Evolutionary conservation across 1,140 invertebrate genomes (phyloP), one percentile per base, ranked within the genome.

Genomic region (Drosophila kanapiae): DNA sequence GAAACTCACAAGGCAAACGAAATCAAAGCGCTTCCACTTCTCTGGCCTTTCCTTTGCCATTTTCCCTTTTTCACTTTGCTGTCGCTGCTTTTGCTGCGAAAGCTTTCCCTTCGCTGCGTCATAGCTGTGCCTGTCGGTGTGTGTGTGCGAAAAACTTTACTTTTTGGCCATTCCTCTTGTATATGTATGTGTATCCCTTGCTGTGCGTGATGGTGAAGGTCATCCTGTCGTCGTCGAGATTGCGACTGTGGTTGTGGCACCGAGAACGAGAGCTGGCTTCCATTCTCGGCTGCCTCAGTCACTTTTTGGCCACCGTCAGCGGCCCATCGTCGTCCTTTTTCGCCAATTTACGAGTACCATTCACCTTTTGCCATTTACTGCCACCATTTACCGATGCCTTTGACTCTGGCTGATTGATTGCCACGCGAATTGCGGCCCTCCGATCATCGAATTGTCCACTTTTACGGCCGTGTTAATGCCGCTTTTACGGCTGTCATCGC

Each of bases 191-290:
- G 51, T 54, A 42, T 80, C 67, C 80, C 70, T 88, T 58, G 48
- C 75, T 82, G 75, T 86, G 86, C 82, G 86, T 87, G 83, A 82
- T 91, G 83, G 74, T 91, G 88, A 91, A 91, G 88, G 88, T 91
- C 88, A 91, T 91, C 77, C 78, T 74, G 88, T 82, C 81, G 88
- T 78, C 71, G 80, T 72, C 60, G 64, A 59, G 40, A 49, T 62
- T 40, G 74, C 51, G 29, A 49, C 16, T 56, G 70, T 63, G 38
- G 53, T 40, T 16, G 47, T 64, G 37, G n/a, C 37, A 31, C 18
- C 23, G 63, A 33, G 48, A 56, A 11, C 63, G 35, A 49, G 67
- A 72, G 69, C 37, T 53, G 23, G 49, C 64, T 62, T 61, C 43
- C 75, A 59, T 78, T 43, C 56, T 70, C 65, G 71, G 42, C 48